A percentile compares a stretch with the other conserved stretches of the same genome.
These are phyloP conservation scores for Oriolus oriolus DNA, from an alignment of 2,113 vertebrate species.

Conservation along the genomic window DNA sequence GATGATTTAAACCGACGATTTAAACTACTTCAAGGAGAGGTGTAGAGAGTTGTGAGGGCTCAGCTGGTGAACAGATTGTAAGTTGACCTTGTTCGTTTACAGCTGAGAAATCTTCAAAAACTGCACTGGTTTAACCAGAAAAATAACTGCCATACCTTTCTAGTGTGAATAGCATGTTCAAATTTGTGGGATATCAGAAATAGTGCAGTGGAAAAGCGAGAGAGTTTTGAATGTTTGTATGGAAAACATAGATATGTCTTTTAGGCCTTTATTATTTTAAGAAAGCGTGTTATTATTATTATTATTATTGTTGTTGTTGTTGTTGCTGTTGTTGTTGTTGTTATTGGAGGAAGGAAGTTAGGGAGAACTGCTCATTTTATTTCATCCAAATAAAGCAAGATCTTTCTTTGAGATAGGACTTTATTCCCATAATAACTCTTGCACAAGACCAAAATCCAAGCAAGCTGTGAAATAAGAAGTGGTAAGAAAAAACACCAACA, in stretches of 20 bases:
- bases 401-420: background rate
- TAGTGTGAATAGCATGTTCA: background rate
- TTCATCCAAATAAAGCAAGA: background rate
- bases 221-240: background rate
- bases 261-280: background rate
- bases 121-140: background rate
- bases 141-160: background rate
- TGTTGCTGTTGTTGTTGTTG: too few relatives aligned
- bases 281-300: background rate
- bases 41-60: background rate
- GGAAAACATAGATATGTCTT: background rate
- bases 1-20: background rate
- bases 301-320: too few relatives aligned
- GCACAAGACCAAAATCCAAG: background rate
- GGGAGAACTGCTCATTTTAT: background rate
- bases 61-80: background rate
- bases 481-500: background rate
- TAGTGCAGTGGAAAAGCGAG: background rate
- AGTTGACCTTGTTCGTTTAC: background rate
- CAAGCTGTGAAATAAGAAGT: background rate
- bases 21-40: background rate
- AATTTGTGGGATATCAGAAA: background rate
- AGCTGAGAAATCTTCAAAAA: background rate
- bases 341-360: background rate
- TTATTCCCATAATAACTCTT: background rate